These are phyloP conservation scores for Cyaniris semiargus DNA, from an alignment of 2,888 invertebrate genomes.

Conservation along the genomic window DNA sequence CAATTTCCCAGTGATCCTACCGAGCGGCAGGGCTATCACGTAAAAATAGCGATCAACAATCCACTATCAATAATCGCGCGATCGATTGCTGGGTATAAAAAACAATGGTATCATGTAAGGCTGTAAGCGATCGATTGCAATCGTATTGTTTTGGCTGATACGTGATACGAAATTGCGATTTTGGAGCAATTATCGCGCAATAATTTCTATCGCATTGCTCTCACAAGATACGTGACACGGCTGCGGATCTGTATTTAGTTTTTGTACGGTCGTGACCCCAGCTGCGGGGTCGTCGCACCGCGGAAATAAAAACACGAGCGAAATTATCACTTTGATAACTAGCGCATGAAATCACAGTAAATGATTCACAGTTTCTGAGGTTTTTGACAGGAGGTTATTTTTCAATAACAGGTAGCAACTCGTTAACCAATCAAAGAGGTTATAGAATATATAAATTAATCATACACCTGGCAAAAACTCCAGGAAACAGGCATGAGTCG, in stretches of 20 bases:
- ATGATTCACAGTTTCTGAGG: not conserved
- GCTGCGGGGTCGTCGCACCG: slow-evolving; percentile 57
- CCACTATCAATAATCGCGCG: no score
- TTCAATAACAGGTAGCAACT: not conserved
- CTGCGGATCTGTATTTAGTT: slow-evolving; percentile 46
- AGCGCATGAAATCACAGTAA: slow-evolving; percentile 45
- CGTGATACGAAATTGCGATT: no score
- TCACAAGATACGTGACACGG: no score
- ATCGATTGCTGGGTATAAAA: no score
- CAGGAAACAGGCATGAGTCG: not conserved
- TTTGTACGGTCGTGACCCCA: slow-evolving; percentile 66
- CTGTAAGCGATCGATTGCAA: no score
- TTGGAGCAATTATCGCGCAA: no score
- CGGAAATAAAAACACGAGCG: slow-evolving; percentile 54
- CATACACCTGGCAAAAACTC: not conserved
- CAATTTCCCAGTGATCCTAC: no score
- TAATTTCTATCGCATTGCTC: no score
- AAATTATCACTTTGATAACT: slow-evolving; percentile 64
- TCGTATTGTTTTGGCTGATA: no score
- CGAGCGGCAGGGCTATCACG: no score
- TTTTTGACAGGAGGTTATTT: not conserved
- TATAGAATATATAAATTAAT: not conserved
- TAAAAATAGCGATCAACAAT: no score
- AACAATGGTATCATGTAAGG: no score
- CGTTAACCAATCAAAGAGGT: not conserved